phyloP scores from a whole-genome alignment of 2,113 vertebrate species.

The Motacilla tschutschensis region DNA sequence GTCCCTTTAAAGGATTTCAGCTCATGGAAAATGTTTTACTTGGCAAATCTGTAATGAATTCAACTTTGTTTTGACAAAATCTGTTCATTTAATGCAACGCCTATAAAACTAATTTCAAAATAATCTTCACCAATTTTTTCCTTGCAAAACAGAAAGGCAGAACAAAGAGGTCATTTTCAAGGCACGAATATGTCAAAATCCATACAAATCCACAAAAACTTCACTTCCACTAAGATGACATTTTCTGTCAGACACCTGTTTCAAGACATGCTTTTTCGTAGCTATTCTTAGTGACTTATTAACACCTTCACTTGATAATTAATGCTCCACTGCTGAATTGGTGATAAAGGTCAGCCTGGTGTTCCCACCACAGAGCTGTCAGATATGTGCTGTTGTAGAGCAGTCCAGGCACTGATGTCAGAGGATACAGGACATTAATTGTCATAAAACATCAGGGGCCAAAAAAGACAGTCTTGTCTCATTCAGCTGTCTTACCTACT shows the following conservation, averaged over 20 bases:
- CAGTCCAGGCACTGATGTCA: neutral
- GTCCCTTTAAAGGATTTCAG: neutral
- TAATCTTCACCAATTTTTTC: neutral
- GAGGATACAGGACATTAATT: neutral
- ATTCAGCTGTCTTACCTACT: neutral
- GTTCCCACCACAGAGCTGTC: neutral
- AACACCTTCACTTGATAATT: neutral
- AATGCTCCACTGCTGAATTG: neutral
- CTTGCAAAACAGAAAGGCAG: neutral
- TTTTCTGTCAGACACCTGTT: neutral
- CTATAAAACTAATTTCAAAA: constrained; percentile 11
- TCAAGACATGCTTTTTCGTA: neutral
- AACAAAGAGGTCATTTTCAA: neutral
- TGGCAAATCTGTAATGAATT: neutral
- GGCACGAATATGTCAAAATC: neutral
- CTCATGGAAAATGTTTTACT: neutral
- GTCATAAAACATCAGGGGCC: neutral
- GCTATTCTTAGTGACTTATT: neutral
- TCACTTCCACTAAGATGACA: neutral
- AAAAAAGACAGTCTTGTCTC: neutral
- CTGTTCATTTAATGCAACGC: neutral
- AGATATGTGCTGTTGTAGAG: neutral
- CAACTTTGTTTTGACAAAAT: neutral
- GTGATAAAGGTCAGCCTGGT: rapidly evolving
- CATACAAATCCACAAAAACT: neutral